phyloP scores from a whole-genome alignment of 2,797 vertebrate species.

The Alauda arvensis region DNA sequence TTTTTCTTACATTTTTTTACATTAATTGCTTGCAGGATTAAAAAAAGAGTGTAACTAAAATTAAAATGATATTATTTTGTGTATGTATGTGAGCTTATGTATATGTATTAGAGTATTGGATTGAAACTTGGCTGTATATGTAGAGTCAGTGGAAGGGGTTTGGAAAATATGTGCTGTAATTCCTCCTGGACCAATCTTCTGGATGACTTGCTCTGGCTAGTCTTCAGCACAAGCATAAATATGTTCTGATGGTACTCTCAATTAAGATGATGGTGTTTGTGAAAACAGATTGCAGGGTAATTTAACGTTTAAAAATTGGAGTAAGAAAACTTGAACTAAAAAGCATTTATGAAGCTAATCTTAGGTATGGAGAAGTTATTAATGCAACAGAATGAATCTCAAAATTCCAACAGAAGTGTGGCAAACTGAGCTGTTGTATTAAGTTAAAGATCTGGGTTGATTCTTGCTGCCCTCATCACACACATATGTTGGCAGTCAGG shows the following conservation, averaged over 20 bases:
- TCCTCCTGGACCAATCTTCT: neutral
- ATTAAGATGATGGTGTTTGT: neutral
- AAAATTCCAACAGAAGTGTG: neutral
- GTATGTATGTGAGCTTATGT: neutral
- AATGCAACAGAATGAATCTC: neutral
- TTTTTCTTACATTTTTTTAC: neutral
- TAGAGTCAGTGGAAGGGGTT: neutral
- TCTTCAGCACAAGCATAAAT: neutral
- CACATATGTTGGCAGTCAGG: neutral
- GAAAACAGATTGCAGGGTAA: neutral
- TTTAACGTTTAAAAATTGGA: neutral
- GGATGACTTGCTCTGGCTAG: neutral
- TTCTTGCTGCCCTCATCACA: neutral
- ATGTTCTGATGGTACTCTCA: neutral
- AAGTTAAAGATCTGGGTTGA: neutral
- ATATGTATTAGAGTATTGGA: neutral
- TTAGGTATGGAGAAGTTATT: neutral
- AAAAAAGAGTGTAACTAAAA: neutral
- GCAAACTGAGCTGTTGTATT: neutral
- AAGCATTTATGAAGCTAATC: neutral
- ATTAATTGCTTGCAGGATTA: neutral
- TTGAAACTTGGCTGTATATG: neutral
- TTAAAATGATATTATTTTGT: neutral
- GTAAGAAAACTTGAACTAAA: neutral
- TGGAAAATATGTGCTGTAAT: conserved; percentile 7